These are phyloP conservation scores for Actenoides hombroni DNA, from an alignment of 2,113 vertebrate species.

Conservation along the genomic window DNA sequence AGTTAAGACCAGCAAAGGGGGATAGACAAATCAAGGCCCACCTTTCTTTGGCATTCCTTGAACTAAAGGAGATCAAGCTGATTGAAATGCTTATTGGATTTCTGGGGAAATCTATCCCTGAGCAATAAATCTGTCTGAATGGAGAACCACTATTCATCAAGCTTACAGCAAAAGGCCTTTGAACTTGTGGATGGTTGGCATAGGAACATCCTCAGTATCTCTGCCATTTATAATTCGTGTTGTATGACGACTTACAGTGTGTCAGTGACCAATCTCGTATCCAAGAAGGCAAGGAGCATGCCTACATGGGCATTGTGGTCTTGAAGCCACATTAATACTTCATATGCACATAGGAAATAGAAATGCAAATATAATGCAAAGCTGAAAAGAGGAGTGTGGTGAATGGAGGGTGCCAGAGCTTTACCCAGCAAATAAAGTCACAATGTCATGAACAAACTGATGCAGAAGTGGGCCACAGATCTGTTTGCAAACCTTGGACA, in stretches of 20 bases:
- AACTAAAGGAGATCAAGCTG: neutral
- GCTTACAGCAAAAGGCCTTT: neutral
- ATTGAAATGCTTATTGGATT: neutral
- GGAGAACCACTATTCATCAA: neutral
- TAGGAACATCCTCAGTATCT: neutral
- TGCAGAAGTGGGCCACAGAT: neutral
- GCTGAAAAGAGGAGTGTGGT: neutral
- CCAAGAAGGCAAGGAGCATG: neutral
- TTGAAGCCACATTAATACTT: neutral
- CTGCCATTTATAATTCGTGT: neutral
- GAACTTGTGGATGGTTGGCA: neutral
- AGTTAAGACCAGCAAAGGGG: neutral
- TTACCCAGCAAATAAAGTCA: neutral
- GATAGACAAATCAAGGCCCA: neutral
- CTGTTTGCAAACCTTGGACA: neutral
- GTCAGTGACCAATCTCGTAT: neutral
- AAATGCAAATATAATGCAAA: neutral
- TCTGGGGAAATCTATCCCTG: neutral
- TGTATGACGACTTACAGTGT: neutral
- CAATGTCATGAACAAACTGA: neutral
- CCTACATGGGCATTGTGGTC: neutral
- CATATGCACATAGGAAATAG: neutral
- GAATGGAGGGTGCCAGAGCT: neutral
- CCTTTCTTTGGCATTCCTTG: neutral
- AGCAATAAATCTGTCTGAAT: constrained; percentile 1